Evolutionary conservation across 2,797 vertebrate species (phyloP).

Genomic region (Lagodon rhomboides): DNA sequence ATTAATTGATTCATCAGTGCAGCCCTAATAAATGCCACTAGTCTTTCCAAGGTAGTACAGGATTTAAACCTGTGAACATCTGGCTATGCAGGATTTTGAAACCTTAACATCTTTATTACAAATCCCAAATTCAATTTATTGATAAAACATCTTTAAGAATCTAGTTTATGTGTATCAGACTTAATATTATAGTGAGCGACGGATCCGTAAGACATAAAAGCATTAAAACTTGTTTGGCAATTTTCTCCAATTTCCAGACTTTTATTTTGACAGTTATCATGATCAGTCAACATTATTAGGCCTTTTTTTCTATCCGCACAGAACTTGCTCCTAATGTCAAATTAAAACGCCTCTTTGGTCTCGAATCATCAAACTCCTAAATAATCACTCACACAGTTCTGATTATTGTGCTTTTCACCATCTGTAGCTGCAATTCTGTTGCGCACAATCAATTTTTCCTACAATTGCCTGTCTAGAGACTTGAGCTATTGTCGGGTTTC

Average conservation of each 20-base stretch:
- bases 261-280: conserved; percentile 9
- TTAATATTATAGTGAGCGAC: not conserved
- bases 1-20: too few relatives aligned
- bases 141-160: not conserved
- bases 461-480: conserved; percentile 56
- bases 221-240: conserved; percentile 10
- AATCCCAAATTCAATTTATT: not conserved
- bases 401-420: conserved; percentile 42
- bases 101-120: not conserved
- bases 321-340: conserved; percentile 10
- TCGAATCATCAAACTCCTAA: conserved; percentile 31
- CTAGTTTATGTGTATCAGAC: not conserved
- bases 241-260: conserved; percentile 18
- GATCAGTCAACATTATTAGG: conserved; percentile 20
- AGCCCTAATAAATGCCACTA: not conserved
- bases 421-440: conserved; percentile 39
- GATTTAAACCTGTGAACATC: not conserved
- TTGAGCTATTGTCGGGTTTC: conserved; percentile 64
- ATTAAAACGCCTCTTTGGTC: conserved; percentile 32
- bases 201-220: not conserved
- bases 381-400: conserved; percentile 37
- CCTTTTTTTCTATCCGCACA: conserved; percentile 15
- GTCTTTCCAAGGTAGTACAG: not conserved
- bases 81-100: not conserved
- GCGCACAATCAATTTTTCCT: conserved; percentile 43